Base-by-base conservation (phyloP, 2,797 vertebrate species). In the Gobio occitaniae region DNA sequence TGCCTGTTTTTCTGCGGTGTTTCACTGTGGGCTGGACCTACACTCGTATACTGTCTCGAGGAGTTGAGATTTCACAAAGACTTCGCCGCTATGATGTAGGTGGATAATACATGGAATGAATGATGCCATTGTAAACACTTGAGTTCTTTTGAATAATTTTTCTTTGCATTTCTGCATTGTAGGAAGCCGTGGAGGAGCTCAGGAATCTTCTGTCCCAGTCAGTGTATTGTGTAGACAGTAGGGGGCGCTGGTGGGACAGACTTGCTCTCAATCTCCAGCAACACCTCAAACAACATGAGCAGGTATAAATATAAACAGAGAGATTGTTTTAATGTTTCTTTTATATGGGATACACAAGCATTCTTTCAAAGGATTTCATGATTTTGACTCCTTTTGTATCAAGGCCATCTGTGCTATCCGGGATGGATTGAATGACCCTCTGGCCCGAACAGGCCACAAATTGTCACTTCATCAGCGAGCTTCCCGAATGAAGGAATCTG, bases 231-330 rank as follows among this genome's bases (percentile, higher is more conserved):
- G 93, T 92, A 1, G 96, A 97, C 94, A 97, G 96, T 91, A 95
- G 98, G 87, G 98, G 98, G 65, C 95, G 96, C 11, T 99, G 98
- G 98, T 99, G 98, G 98, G 98, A 99, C 88, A 94, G 98, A 17
- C 93, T 99, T 61, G 97, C 97, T 0, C 95, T 99, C 13, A 99
- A 99, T 91, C 93, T 99, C 36, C 98, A 99, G 66, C 97, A 99
- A 90, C 97, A 99, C 90, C 91, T 99, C 78, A 99, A 97, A 90
- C 94, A 92, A 84, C 93, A 92, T 0, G 94, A 97, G 83, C 95
- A 96, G 94, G 98, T 99, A 95, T 6, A 4, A 29, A 75, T 52
- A 2, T 50, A 29, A 11, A 32, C 11, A 71, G 17, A 68, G 5
- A 47, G 6, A 12, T 21, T 41, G 17, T 12, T 41, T 41, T 36